phyloP scores from a whole-genome alignment of 1,140 invertebrate genomes.

The Drosophila gunungcola region DNA sequence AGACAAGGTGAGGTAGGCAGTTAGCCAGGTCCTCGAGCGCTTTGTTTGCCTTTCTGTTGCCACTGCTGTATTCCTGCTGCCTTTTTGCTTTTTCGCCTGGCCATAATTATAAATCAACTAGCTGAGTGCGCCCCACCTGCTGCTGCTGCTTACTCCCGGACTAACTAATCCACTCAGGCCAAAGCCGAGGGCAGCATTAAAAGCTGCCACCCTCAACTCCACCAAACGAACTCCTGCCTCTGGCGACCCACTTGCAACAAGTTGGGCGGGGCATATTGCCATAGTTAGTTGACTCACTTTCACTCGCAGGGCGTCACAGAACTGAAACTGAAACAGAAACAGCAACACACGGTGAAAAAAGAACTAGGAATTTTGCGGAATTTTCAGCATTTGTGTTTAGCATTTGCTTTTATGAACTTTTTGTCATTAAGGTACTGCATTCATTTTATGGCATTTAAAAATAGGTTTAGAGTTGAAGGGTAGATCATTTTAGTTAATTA shows the following conservation, averaged over 20 bases:
- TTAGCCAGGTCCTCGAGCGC: slow-evolving; percentile 25
- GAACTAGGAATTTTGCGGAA: too few relatives aligned
- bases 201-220: slow-evolving; percentile 33
- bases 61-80: slow-evolving; percentile 13
- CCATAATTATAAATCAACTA: slow-evolving; percentile 80
- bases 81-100: slow-evolving; percentile 23
- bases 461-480: too few relatives aligned
- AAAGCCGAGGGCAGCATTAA: slow-evolving; percentile 64
- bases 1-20: slow-evolving; percentile 36
- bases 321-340: slow-evolving; percentile 34
- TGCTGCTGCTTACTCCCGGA: slow-evolving; percentile 31
- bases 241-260: slow-evolving; percentile 77
- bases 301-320: slow-evolving; percentile 43
- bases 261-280: slow-evolving; percentile 45
- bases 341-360: not conserved
- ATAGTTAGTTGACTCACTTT: slow-evolving; percentile 60
- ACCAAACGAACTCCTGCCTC: not conserved
- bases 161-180: slow-evolving; percentile 74
- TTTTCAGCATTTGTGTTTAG: too few relatives aligned
- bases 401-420: too few relatives aligned
- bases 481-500: too few relatives aligned
- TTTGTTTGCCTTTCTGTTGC: slow-evolving; percentile 13
- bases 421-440: too few relatives aligned
- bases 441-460: too few relatives aligned
- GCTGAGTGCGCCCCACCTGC: slow-evolving; percentile 48